Conservation (phyloP, 2,797 vertebrate genomes). For the Anniella stebbinsi region DNA sequence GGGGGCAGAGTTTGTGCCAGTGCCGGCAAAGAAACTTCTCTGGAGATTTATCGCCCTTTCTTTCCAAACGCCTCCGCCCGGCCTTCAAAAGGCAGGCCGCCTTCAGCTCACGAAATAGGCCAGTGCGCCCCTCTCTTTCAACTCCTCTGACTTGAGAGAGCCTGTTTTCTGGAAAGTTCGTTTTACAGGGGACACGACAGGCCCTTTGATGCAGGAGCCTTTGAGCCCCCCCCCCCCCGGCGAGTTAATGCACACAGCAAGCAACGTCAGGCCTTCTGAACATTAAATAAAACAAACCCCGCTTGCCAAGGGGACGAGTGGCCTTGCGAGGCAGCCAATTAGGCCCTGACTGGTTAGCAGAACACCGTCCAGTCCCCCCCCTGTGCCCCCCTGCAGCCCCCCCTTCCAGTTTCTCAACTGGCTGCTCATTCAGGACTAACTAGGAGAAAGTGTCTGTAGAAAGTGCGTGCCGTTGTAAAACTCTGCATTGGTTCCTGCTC, state of each 20-base stretch:
- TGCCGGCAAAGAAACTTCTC: background rate
- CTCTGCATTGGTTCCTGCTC: too few species aligned
- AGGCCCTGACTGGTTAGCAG: background rate
- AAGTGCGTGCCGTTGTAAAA: too few species aligned
- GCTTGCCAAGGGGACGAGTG: background rate
- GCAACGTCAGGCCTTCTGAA: background rate
- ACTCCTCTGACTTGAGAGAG: background rate
- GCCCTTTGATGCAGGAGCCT: slow-evolving; percentile 2
- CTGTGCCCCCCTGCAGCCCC: too few species aligned
- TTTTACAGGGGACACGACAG: background rate
- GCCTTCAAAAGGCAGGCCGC: background rate
- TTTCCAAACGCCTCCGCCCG: background rate
- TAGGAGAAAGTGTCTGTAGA: too few species aligned
- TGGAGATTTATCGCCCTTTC: background rate
- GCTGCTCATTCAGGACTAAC: too few species aligned
- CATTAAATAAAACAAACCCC: background rate
- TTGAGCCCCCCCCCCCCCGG: background rate
- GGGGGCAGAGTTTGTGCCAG: too few species aligned
- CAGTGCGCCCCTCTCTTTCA: background rate
- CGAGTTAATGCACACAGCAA: background rate
- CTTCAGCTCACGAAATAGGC: background rate
- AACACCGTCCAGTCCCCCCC: too few species aligned
- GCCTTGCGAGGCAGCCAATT: background rate
- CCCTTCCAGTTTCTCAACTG: too few species aligned
- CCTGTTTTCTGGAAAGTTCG: background rate